phyloP scores from a whole-genome alignment of 2,888 invertebrate species.

The Caenorhabditis parvicauda region DNA sequence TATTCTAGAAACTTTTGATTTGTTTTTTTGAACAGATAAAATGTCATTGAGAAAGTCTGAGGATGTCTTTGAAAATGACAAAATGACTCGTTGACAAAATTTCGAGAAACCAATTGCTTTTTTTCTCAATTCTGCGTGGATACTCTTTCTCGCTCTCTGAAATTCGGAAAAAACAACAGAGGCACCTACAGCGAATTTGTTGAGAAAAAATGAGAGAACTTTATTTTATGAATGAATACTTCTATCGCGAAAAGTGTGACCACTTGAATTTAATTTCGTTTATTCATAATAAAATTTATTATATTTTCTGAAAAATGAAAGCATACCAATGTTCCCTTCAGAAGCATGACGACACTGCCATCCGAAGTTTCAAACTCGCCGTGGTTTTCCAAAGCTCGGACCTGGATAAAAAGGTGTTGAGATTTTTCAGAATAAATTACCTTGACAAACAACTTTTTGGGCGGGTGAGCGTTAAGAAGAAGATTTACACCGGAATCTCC shows the following conservation, averaged over 20 bases:
- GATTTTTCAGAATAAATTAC: constrained; percentile 8
- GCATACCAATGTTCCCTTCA: constrained; percentile 78
- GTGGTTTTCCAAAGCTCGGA: constrained; percentile 78
- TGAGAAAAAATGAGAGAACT: constrained; percentile 10
- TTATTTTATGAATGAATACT: not conserved
- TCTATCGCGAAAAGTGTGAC: not conserved
- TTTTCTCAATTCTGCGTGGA: too few relatives aligned
- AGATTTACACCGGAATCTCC: constrained; percentile 26
- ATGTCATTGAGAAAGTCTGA: too few relatives aligned
- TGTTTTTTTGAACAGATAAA: too few relatives aligned
- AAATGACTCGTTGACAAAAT: too few relatives aligned
- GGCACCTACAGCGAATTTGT: too few relatives aligned
- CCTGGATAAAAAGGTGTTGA: constrained; percentile 71
- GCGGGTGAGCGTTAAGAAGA: constrained; percentile 71
- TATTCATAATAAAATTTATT: not conserved
- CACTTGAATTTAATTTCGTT: not conserved
- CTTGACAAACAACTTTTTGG: constrained; percentile 47
- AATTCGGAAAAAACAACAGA: too few relatives aligned
- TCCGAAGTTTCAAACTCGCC: constrained; percentile 90
- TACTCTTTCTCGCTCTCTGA: too few relatives aligned
- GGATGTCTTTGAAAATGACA: too few relatives aligned
- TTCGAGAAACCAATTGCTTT: too few relatives aligned
- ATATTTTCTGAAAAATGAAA: not conserved
- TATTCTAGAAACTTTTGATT: too few relatives aligned
- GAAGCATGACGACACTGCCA: constrained; percentile 83